Percentiles rank a stretch among this genome's conserved stretches.
phyloP scores from a whole-genome alignment of 2,888 invertebrate species.

The Drosophila acutilabella region DNA sequence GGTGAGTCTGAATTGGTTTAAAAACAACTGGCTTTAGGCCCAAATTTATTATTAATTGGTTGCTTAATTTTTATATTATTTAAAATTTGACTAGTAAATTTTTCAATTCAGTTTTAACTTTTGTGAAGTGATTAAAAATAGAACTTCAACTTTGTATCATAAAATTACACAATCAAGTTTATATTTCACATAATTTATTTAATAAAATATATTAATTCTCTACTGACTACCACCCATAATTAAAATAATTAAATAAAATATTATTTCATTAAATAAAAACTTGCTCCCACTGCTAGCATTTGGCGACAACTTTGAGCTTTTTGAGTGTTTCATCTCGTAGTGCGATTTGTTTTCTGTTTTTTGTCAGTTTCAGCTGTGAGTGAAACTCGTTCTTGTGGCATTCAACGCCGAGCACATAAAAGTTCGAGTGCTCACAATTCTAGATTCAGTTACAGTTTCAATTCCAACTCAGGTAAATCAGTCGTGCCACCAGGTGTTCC shows the following conservation, averaged over 20 bases:
- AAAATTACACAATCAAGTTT: no score
- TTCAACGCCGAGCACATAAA: slow-evolving; percentile 84
- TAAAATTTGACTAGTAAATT: no score
- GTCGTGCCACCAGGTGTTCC: slow-evolving; percentile 26
- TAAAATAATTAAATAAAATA: slow-evolving; percentile 51
- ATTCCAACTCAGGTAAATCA: slow-evolving; percentile 48
- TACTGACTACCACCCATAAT: slow-evolving; percentile 39
- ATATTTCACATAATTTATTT: no score
- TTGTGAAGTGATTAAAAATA: no score
- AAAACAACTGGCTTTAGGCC: no score
- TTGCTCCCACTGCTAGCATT: slow-evolving; percentile 26
- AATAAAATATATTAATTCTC: no score
- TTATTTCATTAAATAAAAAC: neutral
- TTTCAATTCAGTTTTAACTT: no score
- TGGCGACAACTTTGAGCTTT: slow-evolving; percentile 56
- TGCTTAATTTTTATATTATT: no score
- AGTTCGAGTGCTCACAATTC: slow-evolving; percentile 82
- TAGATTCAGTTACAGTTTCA: slow-evolving; percentile 83
- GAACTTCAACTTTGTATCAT: no score
- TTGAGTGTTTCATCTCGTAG: slow-evolving; percentile 10
- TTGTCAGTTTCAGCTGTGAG: slow-evolving; percentile 35
- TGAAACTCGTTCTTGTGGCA: slow-evolving; percentile 76
- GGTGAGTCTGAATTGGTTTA: no score
- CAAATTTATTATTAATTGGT: no score
- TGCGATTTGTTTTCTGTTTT: neutral